Evolutionary conservation across 2,888 invertebrate species (phyloP), one percentile per base, ranked within the genome.

Genomic region (Pollenia amentaria): DNA sequence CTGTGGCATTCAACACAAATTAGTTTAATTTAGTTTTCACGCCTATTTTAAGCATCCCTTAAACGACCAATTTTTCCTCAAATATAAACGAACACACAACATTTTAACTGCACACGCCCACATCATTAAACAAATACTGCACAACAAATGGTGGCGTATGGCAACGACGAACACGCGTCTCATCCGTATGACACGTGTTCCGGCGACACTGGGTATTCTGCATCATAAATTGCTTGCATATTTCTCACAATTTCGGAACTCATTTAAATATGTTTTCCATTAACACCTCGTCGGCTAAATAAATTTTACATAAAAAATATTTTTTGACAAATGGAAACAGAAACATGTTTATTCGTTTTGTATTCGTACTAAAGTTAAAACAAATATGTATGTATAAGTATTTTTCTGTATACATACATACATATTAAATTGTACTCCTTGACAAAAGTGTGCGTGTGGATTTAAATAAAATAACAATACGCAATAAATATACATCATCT

Each of bases 51-150:
- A 79, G 73, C 85, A 87, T 81, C 84, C 84, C 73, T 73, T 75
- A 85, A 73, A 78, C 48, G 72, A 42, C 14, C 38, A 73, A 62
- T 72, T 65, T 77, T 42, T 48, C 42, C 53, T 44, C 42, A 70
- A 53, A 67, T 72, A 67, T 48, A 40, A 80, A 44, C 40, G 42
- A 48, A 85, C 57, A 84, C 64, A 76, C 79, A 84, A 53, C 77
- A 82, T 64, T 83, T 86, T 62, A 76, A 77, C 65, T 79, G 75
- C 86, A 86, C 87, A 88, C 88, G 86, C 88, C 89, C 84, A 85
- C 84, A 82, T 88, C 88, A 88, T 88, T 88, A 88, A 84, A 75
- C 60, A 85, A 87, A 88, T 87, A 83, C 86, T 75, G 87, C 88
- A 84, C 85, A 84, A 75, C 89, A 80, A 89, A 88, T 88, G 87